Evolutionary conservation across 2,888 invertebrate genomes (phyloP), one percentile per base, ranked within the genome.

Genomic region (Linyphia triangularis): DNA sequence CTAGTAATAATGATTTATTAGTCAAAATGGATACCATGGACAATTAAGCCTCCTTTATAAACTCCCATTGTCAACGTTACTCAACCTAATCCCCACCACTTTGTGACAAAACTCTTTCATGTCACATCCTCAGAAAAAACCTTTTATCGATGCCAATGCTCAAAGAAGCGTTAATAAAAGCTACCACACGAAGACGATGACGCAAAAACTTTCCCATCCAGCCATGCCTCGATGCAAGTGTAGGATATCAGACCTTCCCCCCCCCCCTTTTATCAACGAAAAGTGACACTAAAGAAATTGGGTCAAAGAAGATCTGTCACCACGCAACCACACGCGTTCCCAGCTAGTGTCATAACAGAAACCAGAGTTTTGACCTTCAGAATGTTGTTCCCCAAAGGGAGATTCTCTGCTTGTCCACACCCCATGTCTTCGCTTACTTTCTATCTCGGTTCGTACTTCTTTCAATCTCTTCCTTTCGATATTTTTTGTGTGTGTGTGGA

Each of bases 351-450:
- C 81, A 59, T 69, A 81, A 57, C 81, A 81, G 81, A 73, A 70
- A 82, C 82, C 61, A 73, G 61, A 83, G 30, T 24, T 24, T n/a
- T 65, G 83, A 73, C 83, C 83, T 83, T 73, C 51, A 51, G 43
- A 63, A 63, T 65, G 63, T 65, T 69, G 43, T 43, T 28, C 13
- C 67, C 28, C 7, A 9, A 51, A 24, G 37, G 19, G 9, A 30
- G 28, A 13, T 70, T 43, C 26, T 33, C 33, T 33, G 9, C 51
- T 22, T 59, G 2, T 37, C 22, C n/a, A n/a, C n/a, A n/a, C n/a
- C n/a, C n/a, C n/a, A 9, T 33, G 33, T 33, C 33, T 59, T 37
- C 70, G 51, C 10, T 69, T 63, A 19, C 22, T 10, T 57, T 30
- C 37, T 69, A 19, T n/a, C 13, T 51, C 69, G 9, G 22, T 33